phyloP scores from a whole-genome alignment of 2,888 invertebrate species.

The Saturnia pavonia region DNA sequence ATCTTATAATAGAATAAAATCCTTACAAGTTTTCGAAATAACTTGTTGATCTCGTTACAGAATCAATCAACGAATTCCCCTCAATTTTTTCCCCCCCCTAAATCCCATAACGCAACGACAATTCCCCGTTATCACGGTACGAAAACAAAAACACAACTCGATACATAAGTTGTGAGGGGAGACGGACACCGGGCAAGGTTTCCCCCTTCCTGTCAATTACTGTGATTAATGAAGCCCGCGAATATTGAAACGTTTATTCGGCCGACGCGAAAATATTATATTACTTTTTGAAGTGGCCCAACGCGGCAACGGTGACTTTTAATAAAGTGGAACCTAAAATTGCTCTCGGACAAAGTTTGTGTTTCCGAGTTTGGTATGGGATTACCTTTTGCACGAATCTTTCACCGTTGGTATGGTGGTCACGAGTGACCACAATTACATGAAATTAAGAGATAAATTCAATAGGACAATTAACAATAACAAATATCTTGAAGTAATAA shows the following conservation, averaged over 20 bases:
- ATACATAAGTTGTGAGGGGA: slow-evolving; percentile 21
- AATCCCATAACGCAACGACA: background rate
- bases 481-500: too few species aligned
- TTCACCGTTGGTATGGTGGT: too few species aligned
- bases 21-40: background rate
- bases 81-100: background rate
- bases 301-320: slow-evolving; percentile 53
- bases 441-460: too few species aligned
- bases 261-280: slow-evolving; percentile 73
- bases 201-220: slow-evolving; percentile 74
- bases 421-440: too few species aligned
- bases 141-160: slow-evolving; percentile 35
- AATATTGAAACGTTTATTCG: slow-evolving; percentile 80
- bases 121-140: background rate
- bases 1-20: too few species aligned
- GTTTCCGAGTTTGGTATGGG: background rate
- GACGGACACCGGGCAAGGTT: slow-evolving; percentile 14
- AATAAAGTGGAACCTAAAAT: slow-evolving; percentile 51
- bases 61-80: slow-evolving; percentile 2
- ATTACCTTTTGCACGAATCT: too few species aligned
- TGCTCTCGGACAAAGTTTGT: background rate
- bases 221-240: slow-evolving; percentile 76
- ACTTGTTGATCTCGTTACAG: background rate
- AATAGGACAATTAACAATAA: too few species aligned
- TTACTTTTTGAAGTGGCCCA: slow-evolving; percentile 60